These are phyloP conservation scores for Notothenia coriiceps DNA, from an alignment of 2,113 vertebrate species.

Conservation along the genomic window DNA sequence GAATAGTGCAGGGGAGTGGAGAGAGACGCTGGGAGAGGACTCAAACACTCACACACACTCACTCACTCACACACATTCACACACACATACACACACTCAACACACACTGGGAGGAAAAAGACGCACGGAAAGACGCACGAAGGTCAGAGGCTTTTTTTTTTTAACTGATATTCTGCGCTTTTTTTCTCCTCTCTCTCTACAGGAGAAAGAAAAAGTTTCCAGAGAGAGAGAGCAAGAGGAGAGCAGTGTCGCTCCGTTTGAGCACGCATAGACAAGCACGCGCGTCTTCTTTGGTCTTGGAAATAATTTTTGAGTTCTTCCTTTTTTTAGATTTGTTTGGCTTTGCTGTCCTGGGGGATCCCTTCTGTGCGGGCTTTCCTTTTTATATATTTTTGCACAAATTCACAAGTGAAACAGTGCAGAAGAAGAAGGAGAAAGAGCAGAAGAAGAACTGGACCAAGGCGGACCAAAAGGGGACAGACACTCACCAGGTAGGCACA, in stretches of 20 bases:
- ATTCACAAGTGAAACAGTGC: constrained; percentile 28
- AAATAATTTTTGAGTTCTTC: constrained; percentile 4
- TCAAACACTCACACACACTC: constrained; percentile 56
- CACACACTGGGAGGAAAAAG: constrained; percentile 58
- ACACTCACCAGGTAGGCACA: constrained; percentile 69
- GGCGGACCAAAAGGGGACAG: constrained; percentile 52
- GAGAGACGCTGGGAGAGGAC: constrained; percentile 68
- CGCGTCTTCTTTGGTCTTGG: constrained; percentile 10
- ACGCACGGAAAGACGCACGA: constrained; percentile 62
- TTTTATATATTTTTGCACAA: neutral
- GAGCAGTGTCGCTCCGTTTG: constrained; percentile 27
- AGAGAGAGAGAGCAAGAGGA: constrained; percentile 34
- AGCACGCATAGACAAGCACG: neutral
- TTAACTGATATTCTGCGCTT: constrained; percentile 19
- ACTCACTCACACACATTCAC: constrained; percentile 43
- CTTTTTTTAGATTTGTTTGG: neutral
- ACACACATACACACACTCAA: constrained; percentile 46
- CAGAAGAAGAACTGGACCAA: constrained; percentile 45
- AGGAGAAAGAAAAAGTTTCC: constrained; percentile 65
- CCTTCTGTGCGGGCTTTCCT: neutral
- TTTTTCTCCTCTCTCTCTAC: constrained; percentile 14
- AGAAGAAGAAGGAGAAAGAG: neutral
- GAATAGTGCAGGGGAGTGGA: constrained; percentile 75
- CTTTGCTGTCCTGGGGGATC: constrained; percentile 8
- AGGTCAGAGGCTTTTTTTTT: constrained; percentile 52